Percentiles rank a stretch among this genome's conserved stretches.
Conservation (phyloP, 2,797 vertebrate species). For the Dermochelys coriacea region DNA sequence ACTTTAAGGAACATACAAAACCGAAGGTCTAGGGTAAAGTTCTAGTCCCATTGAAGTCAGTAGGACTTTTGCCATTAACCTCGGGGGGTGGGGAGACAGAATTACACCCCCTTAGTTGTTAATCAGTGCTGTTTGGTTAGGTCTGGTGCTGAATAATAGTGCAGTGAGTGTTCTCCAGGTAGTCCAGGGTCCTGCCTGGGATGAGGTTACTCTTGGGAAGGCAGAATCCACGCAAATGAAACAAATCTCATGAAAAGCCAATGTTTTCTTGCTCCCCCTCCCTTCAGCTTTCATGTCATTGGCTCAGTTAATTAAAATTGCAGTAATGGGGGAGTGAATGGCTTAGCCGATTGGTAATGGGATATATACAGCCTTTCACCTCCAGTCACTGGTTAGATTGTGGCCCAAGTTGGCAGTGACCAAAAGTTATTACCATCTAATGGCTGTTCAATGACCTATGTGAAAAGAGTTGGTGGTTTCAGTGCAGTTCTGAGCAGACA, state of each 20-base stretch:
- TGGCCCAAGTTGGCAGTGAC: constrained; percentile 57
- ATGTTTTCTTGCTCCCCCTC: constrained; percentile 55
- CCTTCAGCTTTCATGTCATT: constrained; percentile 69
- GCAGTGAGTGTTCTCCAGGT: not conserved
- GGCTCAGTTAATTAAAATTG: constrained; percentile 76
- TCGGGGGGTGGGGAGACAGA: rapidly evolving
- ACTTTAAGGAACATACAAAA: not conserved
- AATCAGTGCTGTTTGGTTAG: rapidly evolving
- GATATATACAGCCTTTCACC: constrained; percentile 75
- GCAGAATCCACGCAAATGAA: constrained; percentile 52
- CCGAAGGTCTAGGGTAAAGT: not conserved
- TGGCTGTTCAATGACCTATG: constrained; percentile 66
- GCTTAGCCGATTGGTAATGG: constrained; percentile 72
- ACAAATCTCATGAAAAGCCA: constrained; percentile 54
- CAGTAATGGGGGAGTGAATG: constrained; percentile 63
- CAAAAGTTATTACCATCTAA: constrained; percentile 72
- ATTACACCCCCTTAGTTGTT: not conserved
- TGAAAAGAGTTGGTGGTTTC: constrained; percentile 51
- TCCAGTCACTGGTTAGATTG: constrained; percentile 70
- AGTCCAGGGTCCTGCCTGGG: not conserved
- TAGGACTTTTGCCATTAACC: not conserved
- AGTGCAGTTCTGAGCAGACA: constrained; percentile 22
- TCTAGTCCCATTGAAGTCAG: not conserved
- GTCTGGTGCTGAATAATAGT: not conserved
- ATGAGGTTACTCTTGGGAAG: constrained; percentile 32